Percentiles rank a stretch among this genome's conserved stretches.
These are phyloP conservation scores for Pogona vitticeps DNA, from an alignment of 2,113 vertebrate genomes.

Conservation along the genomic window DNA sequence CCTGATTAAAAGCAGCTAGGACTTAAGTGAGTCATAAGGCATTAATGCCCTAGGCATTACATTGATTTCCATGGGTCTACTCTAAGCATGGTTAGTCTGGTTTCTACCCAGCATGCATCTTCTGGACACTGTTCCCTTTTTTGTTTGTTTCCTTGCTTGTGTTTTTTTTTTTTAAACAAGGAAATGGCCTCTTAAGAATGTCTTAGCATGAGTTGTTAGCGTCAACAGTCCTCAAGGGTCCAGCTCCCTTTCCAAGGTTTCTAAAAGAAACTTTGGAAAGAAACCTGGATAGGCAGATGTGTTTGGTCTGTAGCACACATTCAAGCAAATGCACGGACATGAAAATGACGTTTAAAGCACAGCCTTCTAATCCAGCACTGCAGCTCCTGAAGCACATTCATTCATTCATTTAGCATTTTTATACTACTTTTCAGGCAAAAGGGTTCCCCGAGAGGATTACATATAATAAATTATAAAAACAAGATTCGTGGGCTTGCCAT, in stretches of 20 bases:
- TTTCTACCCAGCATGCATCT: not conserved
- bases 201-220: not conserved
- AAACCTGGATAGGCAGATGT: not conserved
- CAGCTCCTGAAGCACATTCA: not conserved
- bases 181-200: not conserved
- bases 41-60: not conserved
- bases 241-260: not conserved
- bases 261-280: not conserved
- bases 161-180: not conserved
- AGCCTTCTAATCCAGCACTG: not conserved
- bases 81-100: not conserved
- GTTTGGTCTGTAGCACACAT: not conserved
- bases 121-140: not conserved
- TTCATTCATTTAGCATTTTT: not conserved
- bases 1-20: not conserved
- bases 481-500: too few relatives aligned
- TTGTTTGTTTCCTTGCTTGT: not conserved
- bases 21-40: not conserved
- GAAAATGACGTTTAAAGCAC: too few relatives aligned
- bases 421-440: not conserved
- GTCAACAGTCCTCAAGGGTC: not conserved
- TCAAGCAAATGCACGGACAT: not conserved
- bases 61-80: too few relatives aligned
- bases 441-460: not conserved
- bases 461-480: too few relatives aligned